Percentiles rank a stretch among this genome's conserved stretches.
phyloP scores from a whole-genome alignment of 2,113 vertebrate genomes.

The Antigone vipio region DNA sequence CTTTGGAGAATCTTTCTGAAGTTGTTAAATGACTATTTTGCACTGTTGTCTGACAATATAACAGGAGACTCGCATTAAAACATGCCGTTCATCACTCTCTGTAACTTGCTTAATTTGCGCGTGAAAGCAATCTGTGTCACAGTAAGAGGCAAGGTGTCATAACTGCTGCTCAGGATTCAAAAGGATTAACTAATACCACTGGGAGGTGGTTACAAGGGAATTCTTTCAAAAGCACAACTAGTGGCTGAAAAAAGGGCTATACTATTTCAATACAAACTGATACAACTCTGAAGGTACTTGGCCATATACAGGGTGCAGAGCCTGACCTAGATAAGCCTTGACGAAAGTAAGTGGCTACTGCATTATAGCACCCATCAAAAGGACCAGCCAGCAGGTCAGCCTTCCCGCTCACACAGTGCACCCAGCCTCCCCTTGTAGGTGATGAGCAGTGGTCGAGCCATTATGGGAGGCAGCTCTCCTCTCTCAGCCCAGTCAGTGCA shows the following conservation, averaged over 20 bases:
- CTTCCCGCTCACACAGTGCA: neutral
- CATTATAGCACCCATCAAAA: neutral
- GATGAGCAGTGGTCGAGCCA: accelerated
- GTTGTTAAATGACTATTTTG: neutral
- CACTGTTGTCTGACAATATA: neutral
- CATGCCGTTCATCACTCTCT: neutral
- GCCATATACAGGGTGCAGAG: neutral
- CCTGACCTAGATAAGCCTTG: neutral
- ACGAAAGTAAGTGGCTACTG: neutral
- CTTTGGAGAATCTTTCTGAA: neutral
- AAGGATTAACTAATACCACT: neutral
- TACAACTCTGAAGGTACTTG: neutral
- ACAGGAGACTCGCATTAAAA: neutral
- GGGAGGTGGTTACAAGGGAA: neutral
- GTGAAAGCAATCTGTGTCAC: neutral
- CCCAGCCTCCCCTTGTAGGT: neutral
- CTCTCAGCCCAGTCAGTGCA: neutral
- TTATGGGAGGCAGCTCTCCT: neutral
- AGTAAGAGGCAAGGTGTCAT: neutral
- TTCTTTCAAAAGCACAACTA: neutral
- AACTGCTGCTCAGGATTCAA: neutral
- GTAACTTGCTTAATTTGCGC: neutral
- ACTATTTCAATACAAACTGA: neutral
- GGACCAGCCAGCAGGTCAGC: neutral
- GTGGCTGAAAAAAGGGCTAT: neutral